Conservation (phyloP, 2,113 vertebrate genomes). For the Aptenodytes forsteri region DNA sequence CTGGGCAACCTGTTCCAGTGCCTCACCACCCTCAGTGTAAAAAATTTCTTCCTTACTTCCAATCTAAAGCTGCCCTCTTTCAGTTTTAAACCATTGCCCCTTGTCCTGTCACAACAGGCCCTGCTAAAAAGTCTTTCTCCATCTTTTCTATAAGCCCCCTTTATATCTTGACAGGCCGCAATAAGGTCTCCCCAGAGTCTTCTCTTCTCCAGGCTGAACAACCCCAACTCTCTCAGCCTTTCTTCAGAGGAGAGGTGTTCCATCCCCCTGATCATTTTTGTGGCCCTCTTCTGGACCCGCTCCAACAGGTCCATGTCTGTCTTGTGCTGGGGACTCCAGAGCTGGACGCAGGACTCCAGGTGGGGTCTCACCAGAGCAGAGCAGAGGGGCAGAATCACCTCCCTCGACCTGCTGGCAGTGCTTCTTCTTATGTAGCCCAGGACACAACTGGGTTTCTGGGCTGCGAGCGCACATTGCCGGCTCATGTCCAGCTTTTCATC, state of each 20-base stretch:
- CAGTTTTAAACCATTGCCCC: not conserved
- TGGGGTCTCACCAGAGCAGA: not conserved
- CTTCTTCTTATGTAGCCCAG: not conserved
- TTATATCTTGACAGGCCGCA: not conserved
- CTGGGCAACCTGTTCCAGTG: not conserved
- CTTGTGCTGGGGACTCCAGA: not conserved
- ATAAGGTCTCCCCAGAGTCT: not conserved
- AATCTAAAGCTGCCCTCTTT: not conserved
- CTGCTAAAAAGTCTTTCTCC: not conserved
- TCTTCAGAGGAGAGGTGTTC: accelerated
- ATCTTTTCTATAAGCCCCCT: not conserved
- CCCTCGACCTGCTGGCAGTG: accelerated
- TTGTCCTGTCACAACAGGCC: not conserved
- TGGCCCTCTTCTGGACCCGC: accelerated
- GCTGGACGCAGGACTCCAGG: not conserved
- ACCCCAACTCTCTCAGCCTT: not conserved
- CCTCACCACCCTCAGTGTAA: not conserved
- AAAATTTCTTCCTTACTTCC: not conserved
- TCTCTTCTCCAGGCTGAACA: not conserved
- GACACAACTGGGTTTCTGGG: not conserved
- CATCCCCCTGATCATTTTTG: not conserved
- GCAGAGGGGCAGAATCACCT: not conserved
- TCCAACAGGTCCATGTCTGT: not conserved
- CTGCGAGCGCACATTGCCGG: accelerated
- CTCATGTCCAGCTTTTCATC: accelerated